Base-by-base conservation (phyloP, 2,888 invertebrate species). In the Athripsodes cinereus region DNA sequence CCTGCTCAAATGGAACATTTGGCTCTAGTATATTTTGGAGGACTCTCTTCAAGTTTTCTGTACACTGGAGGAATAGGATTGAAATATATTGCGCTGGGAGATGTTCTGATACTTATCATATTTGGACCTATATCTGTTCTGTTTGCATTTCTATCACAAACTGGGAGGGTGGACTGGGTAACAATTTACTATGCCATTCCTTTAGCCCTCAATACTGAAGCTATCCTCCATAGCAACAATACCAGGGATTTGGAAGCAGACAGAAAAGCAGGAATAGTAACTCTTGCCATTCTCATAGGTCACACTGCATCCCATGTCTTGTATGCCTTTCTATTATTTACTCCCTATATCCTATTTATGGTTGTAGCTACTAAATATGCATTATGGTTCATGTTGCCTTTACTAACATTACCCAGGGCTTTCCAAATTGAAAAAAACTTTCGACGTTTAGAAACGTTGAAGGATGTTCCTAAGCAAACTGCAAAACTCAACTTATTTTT, bases 21-120 rank as follows among this genome's bases (percentile, higher is more conserved):
- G 66, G 96, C 96, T 5, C 76, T 96, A 50, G 91, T 96, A 1
- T 96, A 95, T 71, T 96, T 96, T 75, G 96, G 96, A 57, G 96
- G 96, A 1, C 73, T 96, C 55, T 96, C 95, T 22, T 92, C 94
- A 55, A 95, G 95, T 64, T 96, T 96, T 74, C 79, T 96, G n/a
- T 96, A 96, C 69, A 96, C 96, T 1, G 96, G 96, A 58, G 96
- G 96, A 51, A 90, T 96, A 66, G 96, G 96, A 59, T 82, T 96
- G 58, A 96, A 96, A 72, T 96, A 96, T 70, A 94, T 96, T 67
- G 96, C 95, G 2, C 77, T 96, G 50, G 96, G 96, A 54, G 96
- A 96, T 75, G 86, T 96, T 54, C 78, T 96, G 64, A 90, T 96
- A 67, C 82, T 96, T 68, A 85, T 96, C 60, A 89, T 94, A 69